Base-by-base conservation (phyloP, 2,797 vertebrate species). In the Selene dorsalis region DNA sequence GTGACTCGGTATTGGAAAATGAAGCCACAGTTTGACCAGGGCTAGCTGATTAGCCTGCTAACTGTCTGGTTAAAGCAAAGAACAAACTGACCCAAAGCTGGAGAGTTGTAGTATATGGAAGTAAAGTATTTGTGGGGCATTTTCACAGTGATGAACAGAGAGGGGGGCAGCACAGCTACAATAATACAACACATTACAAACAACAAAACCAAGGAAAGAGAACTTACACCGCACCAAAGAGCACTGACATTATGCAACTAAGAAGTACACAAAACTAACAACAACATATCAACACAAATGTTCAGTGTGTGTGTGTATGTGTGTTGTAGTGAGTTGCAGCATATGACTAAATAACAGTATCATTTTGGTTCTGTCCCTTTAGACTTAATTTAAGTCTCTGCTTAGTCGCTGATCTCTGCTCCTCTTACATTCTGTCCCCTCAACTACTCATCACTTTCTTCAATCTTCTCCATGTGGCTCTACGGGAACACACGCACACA, bases 341-440 rank as follows among this genome's bases (percentile, higher is more conserved):
- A 52, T 61, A 24, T 4, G 9, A 60, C 53, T 67, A 24, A 81
- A 77, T 61, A 69, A 52, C 18, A 20, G 20, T 63, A 18, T 75
- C 52, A 56, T 57, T 65, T 53, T 18, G 61, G 17, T 22, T 26
- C 10, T 32, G 5, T 67, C 62, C 57, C 48, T 20, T 62, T 68
- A 73, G 62, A 79, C 53, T 56, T 55, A 73, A 82, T 82, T 78
- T 78, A 76, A 85, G 55, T 61, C 60, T 68, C 65, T 77, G 64
- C 53, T 76, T 67, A 69, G 63, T 73, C 64, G 47, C 63, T 66
- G 64, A 86, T 73, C 63, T 59, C 47, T 61, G 69, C 20, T 63
- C 56, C 35, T 47, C n/a, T 45, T 45, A 52, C 14, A 65, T 39
- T 65, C 39, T 61, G 65, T 70, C 48, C 13, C 53, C 10, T 68